phyloP scores from a whole-genome alignment of 2,113 vertebrate genomes.

The Dicerorhinus sumatrensis region DNA sequence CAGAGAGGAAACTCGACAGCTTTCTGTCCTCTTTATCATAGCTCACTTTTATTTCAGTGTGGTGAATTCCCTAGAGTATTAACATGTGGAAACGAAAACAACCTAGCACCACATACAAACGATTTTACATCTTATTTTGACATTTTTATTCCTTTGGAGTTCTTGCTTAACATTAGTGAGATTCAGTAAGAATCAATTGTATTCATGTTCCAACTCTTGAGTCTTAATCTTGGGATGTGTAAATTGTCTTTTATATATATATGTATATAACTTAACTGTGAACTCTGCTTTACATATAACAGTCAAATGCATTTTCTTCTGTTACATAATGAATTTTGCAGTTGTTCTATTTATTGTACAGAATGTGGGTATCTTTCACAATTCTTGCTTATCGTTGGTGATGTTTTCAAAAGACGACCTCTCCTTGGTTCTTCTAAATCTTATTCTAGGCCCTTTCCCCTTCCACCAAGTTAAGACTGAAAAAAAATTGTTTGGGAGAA shows the following conservation, averaged over 20 bases:
- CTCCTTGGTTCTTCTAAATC: background rate
- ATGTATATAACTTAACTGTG: background rate
- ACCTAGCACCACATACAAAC: background rate
- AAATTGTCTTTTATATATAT: background rate
- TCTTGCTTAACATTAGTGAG: background rate
- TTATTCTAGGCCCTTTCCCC: background rate
- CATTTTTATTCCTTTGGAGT: constrained; percentile 9
- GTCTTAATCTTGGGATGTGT: background rate
- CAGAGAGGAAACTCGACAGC: background rate
- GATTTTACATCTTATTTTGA: constrained; percentile 42
- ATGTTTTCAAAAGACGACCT: constrained; percentile 40
- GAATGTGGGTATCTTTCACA: background rate
- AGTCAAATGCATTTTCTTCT: constrained; percentile 37
- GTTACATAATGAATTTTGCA: background rate
- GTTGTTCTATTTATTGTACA: background rate
- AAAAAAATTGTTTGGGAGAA: constrained; percentile 40
- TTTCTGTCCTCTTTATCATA: background rate
- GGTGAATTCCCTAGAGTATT: background rate
- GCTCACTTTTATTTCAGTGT: background rate
- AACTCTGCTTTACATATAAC: constrained; percentile 35
- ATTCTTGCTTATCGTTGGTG: background rate
- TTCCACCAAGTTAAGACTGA: background rate
- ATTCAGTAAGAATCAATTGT: background rate
- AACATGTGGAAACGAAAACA: background rate
- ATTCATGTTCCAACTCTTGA: background rate